Percentiles rank a stretch among this genome's conserved stretches.
Evolutionary conservation across 2,113 vertebrate species (phyloP).

Genomic region (Dipodomys ordii): DNA sequence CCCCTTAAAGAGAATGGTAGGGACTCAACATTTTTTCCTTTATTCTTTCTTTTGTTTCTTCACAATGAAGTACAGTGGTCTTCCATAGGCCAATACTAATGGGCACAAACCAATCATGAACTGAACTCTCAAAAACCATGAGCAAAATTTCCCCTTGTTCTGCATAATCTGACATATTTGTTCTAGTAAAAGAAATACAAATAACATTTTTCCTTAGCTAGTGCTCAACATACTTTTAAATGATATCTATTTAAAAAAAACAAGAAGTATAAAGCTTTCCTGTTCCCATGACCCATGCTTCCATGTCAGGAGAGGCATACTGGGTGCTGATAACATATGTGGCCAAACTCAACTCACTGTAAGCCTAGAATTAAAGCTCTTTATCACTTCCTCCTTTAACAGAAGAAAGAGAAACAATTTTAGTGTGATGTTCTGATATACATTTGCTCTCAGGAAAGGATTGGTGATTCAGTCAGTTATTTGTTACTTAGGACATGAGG

Average conservation of each 20-base stretch:
- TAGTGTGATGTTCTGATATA: background rate
- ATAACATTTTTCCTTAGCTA: background rate
- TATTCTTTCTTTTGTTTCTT: background rate
- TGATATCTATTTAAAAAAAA: too few species aligned
- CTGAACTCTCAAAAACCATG: background rate
- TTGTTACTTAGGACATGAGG: background rate
- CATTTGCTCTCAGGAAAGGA: too few species aligned
- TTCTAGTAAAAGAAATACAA: background rate
- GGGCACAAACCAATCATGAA: background rate
- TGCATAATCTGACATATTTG: background rate
- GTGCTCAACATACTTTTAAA: background rate
- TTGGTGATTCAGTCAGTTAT: rapidly evolving
- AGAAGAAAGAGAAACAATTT: background rate
- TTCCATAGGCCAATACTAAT: background rate
- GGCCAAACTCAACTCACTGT: background rate
- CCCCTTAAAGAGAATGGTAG: background rate
- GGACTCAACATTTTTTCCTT: background rate
- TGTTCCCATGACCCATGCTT: too few species aligned
- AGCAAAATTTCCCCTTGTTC: background rate
- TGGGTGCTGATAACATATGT: background rate
- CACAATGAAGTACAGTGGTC: background rate
- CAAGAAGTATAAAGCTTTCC: background rate
- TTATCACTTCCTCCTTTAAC: background rate
- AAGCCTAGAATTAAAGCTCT: background rate
- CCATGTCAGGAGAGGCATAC: rapidly evolving